These are phyloP conservation scores for Leptatherina wallacei DNA, from an alignment of 2,797 vertebrate genomes.

Conservation along the genomic window DNA sequence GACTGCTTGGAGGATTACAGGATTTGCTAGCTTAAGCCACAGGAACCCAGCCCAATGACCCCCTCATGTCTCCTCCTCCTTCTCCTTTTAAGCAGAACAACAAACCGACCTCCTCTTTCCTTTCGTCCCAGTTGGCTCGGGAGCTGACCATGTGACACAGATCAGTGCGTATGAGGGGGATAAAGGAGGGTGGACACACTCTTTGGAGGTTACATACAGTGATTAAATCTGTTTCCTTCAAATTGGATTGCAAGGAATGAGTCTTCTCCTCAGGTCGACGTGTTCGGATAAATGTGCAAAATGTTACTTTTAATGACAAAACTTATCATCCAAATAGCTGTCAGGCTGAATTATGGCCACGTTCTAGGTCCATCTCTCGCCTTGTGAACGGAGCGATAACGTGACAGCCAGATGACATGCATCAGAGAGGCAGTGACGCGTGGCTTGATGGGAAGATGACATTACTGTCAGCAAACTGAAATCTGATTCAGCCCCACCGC, in stretches of 20 bases:
- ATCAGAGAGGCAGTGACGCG: constrained; percentile 31
- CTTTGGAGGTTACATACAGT: constrained; percentile 29
- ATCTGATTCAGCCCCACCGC: constrained; percentile 54
- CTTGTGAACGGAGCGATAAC: constrained; percentile 38
- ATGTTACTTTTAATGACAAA: constrained; percentile 23
- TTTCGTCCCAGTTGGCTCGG: constrained; percentile 4
- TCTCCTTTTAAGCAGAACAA: constrained; percentile 35
- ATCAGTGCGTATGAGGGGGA: constrained; percentile 31
- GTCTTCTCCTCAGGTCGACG: background rate
- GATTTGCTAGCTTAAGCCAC: constrained; percentile 81
- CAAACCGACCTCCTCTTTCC: constrained; percentile 33
- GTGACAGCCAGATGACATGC: constrained; percentile 51
- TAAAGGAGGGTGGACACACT: constrained; percentile 11
- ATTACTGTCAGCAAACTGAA: constrained; percentile 51
- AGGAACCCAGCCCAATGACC: constrained; percentile 72
- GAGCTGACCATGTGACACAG: constrained; percentile 34
- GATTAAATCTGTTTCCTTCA: constrained; percentile 31
- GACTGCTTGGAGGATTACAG: constrained; percentile 79
- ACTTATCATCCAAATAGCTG: constrained; percentile 26
- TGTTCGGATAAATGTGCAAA: constrained; percentile 34
- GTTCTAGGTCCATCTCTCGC: constrained; percentile 4
- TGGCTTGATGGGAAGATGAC: constrained; percentile 43
- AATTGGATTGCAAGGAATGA: constrained; percentile 27
- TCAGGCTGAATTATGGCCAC: constrained; percentile 29
- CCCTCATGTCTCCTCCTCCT: constrained; percentile 48